Evolutionary conservation across 2,797 vertebrate species (phyloP).

Genomic region (Garrulus glandarius): DNA sequence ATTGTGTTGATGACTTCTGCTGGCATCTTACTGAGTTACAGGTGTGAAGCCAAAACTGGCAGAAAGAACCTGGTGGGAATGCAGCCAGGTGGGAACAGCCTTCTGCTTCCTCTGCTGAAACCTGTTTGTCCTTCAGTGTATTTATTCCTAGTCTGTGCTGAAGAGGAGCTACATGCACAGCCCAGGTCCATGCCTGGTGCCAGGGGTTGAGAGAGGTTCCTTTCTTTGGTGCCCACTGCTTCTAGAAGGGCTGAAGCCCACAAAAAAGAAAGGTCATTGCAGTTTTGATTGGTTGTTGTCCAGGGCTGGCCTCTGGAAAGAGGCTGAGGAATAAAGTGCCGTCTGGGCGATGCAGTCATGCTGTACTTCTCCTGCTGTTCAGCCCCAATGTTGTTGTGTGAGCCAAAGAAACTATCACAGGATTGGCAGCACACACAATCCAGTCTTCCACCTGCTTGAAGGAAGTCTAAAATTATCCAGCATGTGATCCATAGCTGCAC

Average conservation of each 20-base stretch:
- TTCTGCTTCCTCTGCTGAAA: background rate
- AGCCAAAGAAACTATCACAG: background rate
- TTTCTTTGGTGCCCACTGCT: background rate
- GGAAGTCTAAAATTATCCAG: background rate
- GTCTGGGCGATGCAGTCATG: background rate
- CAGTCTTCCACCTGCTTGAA: background rate
- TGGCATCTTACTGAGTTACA: background rate
- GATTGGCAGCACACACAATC: background rate
- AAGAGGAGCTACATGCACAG: background rate
- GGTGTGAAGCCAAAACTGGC: background rate
- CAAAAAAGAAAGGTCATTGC: background rate
- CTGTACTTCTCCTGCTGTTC: background rate
- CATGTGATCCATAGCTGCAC: background rate
- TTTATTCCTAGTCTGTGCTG: background rate
- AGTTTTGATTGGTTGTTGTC: background rate
- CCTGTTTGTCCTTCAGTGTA: fast-evolving
- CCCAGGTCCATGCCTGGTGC: background rate
- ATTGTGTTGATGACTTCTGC: background rate
- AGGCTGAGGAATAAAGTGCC: background rate
- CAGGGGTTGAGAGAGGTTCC: background rate
- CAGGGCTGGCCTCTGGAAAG: background rate
- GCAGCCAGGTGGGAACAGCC: background rate
- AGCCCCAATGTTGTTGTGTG: background rate
- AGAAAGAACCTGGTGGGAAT: background rate
- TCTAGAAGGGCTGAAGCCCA: background rate